Evolutionary conservation across 2,888 invertebrate genomes (phyloP).

Genomic region (Pocota personata): DNA sequence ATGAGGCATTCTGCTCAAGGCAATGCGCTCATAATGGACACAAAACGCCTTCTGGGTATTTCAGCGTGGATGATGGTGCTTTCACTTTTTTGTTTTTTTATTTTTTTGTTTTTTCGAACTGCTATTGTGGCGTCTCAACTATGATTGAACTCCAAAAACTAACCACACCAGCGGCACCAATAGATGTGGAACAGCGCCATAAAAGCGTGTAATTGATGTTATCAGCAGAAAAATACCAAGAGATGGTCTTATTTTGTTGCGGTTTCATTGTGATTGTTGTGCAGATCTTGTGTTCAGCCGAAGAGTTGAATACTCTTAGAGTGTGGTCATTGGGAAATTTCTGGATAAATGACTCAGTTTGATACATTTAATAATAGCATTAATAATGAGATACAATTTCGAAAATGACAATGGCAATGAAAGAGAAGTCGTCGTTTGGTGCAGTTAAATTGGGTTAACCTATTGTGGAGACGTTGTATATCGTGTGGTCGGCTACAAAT

Average conservation of each 20-base stretch:
- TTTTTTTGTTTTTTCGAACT: constrained; percentile 17
- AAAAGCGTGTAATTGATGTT: constrained; percentile 22
- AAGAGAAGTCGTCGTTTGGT: not conserved
- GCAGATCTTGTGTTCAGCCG: not conserved
- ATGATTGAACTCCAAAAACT: constrained; percentile 21
- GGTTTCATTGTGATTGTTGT: constrained; percentile 4
- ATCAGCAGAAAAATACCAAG: not conserved
- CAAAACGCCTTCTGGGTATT: constrained; percentile 26
- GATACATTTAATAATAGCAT: not conserved
- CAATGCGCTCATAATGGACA: constrained; percentile 28
- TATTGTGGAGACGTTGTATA: not conserved
- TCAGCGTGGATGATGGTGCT: constrained; percentile 15
- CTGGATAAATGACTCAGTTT: constrained; percentile 4
- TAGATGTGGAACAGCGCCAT: constrained; percentile 4
- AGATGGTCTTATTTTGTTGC: constrained; percentile 12
- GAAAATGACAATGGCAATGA: constrained; percentile 36
- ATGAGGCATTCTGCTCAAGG: constrained; percentile 26
- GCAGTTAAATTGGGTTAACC: constrained; percentile 3
- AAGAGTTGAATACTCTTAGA: not conserved
- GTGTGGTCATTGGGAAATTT: constrained; percentile 1
- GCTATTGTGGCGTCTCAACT: constrained; percentile 24
- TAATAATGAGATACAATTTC: constrained; percentile 1
- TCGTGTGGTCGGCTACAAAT: not conserved
- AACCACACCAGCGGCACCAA: not conserved
- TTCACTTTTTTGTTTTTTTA: constrained; percentile 53